Evolutionary conservation across 2,888 invertebrate species (phyloP).

Genomic region (Lepidocyrtinus sp.): DNA sequence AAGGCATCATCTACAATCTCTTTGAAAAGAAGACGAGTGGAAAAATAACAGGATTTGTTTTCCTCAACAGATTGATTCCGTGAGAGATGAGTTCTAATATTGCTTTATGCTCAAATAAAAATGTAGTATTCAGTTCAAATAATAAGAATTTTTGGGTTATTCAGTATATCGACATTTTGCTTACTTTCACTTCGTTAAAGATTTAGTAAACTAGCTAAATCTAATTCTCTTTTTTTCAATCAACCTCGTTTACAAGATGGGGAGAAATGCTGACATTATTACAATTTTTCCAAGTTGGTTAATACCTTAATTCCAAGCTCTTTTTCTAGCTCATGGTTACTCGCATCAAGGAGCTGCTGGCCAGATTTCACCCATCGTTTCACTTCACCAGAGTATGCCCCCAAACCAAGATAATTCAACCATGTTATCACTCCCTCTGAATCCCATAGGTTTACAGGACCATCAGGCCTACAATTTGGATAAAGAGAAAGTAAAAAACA

Average conservation of each 20-base stretch:
- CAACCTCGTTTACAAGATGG: no score
- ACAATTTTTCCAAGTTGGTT: no score
- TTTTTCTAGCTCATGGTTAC: slow-evolving; percentile 89
- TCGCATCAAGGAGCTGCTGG: slow-evolving; percentile 84
- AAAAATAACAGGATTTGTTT: slow-evolving; percentile 6
- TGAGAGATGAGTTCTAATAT: neutral
- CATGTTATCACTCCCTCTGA: slow-evolving; percentile 86
- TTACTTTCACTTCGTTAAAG: neutral
- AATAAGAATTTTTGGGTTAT: no score
- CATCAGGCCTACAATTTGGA: slow-evolving; percentile 76
- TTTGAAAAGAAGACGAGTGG: neutral
- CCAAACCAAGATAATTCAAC: slow-evolving; percentile 84
- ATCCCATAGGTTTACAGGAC: slow-evolving; percentile 87
- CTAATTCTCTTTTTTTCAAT: no score
- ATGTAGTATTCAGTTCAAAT: no score
- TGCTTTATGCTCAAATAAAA: neutral
- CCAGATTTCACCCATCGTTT: slow-evolving; percentile 88
- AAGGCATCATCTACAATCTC: neutral
- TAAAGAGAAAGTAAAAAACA: slow-evolving; percentile 23
- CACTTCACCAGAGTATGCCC: slow-evolving; percentile 84
- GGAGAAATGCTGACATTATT: no score
- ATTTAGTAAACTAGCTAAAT: no score
- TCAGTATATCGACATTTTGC: no score
- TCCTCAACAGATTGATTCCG: neutral
- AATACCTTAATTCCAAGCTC: slow-evolving; percentile 77